Percentiles rank a stretch among this genome's conserved stretches.
Evolutionary conservation across 1,140 invertebrate species (phyloP).

Genomic region (Paraescarpia echinospica): DNA sequence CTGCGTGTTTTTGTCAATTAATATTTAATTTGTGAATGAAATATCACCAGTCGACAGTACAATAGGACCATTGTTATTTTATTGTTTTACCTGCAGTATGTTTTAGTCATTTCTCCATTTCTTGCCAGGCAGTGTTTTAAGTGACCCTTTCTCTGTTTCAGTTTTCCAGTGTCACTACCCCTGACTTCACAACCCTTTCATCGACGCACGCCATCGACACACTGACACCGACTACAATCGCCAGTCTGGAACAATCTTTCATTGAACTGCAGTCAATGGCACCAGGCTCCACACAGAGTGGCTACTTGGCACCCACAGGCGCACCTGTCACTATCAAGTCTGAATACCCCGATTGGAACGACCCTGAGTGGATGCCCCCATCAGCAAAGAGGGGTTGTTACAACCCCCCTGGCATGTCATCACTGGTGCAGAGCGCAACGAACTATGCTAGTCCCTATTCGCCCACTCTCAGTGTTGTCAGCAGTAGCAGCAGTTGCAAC

Average conservation of each 20-base stretch:
- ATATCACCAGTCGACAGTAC: too few species aligned
- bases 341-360: conserved; percentile 39
- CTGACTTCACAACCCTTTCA: not conserved
- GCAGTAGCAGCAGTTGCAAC: conserved; percentile 40
- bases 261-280: conserved; percentile 66
- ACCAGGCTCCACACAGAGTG: conserved; percentile 65
- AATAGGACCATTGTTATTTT: not conserved
- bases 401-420: conserved; percentile 35
- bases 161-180: not conserved
- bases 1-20: not conserved
- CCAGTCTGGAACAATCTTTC: conserved; percentile 82
- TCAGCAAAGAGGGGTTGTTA: conserved; percentile 36
- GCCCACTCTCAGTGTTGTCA: conserved; percentile 24
- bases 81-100: not conserved
- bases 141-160: not conserved
- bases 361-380: conserved; percentile 45
- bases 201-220: not conserved
- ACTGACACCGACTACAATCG: conserved; percentile 87
- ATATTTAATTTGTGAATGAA: not conserved
- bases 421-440: not conserved
- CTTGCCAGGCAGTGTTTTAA: not conserved
- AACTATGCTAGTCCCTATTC: conserved; percentile 22
- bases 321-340: conserved; percentile 52
- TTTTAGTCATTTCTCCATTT: not conserved
- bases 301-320: conserved; percentile 83